phyloP scores from a whole-genome alignment of 2,113 vertebrate species.

The Aleadryas rufinucha region DNA sequence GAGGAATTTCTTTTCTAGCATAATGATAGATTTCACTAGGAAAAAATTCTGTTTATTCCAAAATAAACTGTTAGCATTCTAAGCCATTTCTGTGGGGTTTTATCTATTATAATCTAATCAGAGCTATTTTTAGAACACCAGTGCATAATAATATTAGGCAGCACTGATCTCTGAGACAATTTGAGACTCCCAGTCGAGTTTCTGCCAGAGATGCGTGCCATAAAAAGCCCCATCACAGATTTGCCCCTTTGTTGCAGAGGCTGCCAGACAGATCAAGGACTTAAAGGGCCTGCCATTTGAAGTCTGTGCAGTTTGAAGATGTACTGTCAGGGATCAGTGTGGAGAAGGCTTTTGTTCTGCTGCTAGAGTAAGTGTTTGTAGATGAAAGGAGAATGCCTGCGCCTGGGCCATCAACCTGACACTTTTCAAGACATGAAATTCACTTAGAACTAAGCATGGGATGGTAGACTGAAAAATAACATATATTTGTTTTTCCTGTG shows the following conservation, averaged over 20 bases:
- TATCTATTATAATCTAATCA: conserved; percentile 40
- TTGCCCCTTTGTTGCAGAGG: conserved; percentile 16
- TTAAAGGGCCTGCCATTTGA: conserved; percentile 14
- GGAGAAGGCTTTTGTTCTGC: conserved; percentile 38
- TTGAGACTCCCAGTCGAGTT: background rate
- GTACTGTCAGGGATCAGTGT: background rate
- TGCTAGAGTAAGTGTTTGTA: conserved; percentile 1
- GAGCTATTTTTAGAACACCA: conserved; percentile 27
- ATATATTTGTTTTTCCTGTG: background rate
- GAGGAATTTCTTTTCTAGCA: background rate
- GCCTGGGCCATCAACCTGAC: conserved; percentile 11
- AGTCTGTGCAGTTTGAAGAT: background rate
- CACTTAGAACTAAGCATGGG: background rate
- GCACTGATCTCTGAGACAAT: conserved; percentile 22
- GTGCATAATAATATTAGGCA: background rate
- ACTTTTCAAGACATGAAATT: background rate
- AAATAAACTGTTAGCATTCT: conserved; percentile 40
- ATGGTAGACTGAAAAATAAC: background rate
- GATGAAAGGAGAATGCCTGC: background rate
- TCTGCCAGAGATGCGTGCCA: background rate
- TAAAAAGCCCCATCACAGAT: conserved; percentile 24
- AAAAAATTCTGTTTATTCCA: conserved; percentile 18
- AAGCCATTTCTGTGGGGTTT: background rate
- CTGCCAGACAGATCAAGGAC: conserved; percentile 47
- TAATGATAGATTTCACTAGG: background rate